A percentile compares a stretch with the other conserved stretches of the same genome.
Conservation (phyloP, 2,113 vertebrate species). For the Actenoides hombroni region DNA sequence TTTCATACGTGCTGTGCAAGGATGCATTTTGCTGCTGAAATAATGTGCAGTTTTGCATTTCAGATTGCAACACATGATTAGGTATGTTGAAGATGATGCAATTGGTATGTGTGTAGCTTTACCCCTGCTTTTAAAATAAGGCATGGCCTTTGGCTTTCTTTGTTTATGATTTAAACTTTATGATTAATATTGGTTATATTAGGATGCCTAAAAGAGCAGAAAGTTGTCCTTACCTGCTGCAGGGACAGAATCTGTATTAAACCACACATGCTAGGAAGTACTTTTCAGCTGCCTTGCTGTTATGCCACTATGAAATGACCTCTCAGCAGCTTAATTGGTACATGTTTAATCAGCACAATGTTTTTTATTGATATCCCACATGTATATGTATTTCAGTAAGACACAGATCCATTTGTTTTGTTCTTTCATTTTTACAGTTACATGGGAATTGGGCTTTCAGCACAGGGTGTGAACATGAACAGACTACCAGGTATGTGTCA, state of each 20-base stretch:
- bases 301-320: background rate
- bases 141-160: background rate
- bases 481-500: slow-evolving; percentile 90
- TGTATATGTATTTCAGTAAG: background rate
- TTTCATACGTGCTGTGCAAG: background rate
- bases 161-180: background rate
- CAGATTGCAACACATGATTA: background rate
- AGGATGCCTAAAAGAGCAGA: background rate
- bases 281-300: background rate
- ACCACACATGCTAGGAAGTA: background rate
- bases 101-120: background rate
- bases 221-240: background rate
- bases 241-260: background rate
- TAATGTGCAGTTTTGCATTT: background rate
- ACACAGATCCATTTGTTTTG: slow-evolving; percentile 14
- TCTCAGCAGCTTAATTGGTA: background rate
- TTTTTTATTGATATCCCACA: background rate
- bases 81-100: background rate
- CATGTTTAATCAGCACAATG: background rate
- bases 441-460: slow-evolving; percentile 98
- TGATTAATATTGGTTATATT: background rate
- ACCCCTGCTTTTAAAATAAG: background rate
- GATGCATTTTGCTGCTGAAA: background rate
- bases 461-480: slow-evolving; percentile 99
- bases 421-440: slow-evolving; percentile 81